Conservation (phyloP, 2,888 invertebrate genomes). For the Lithophane socia region DNA sequence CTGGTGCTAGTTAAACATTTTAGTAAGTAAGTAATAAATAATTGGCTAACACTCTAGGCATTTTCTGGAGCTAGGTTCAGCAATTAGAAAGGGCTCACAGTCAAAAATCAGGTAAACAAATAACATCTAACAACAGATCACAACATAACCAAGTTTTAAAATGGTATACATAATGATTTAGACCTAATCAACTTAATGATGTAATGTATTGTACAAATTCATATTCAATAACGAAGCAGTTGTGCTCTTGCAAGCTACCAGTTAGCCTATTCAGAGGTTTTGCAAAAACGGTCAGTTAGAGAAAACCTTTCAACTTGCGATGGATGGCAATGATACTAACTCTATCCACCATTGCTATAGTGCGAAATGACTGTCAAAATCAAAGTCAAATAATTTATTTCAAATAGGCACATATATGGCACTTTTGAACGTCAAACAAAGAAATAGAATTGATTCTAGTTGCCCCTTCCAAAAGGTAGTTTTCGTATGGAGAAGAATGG, state of each 20-base stretch:
- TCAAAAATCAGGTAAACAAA: not conserved
- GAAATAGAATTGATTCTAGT: too few relatives aligned
- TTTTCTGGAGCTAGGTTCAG: not conserved
- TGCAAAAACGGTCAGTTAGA: not conserved
- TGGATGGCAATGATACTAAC: not conserved
- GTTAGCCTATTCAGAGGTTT: not conserved
- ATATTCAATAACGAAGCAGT: not conserved
- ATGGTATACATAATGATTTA: not conserved
- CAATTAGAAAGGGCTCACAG: too few relatives aligned
- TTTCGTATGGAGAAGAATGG: too few relatives aligned
- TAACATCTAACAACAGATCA: not conserved
- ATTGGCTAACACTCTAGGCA: not conserved
- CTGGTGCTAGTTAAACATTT: not conserved
- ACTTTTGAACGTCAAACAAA: too few relatives aligned
- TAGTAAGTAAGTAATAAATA: slow-evolving; percentile 2
- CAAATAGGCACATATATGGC: too few relatives aligned
- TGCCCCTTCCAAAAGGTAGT: too few relatives aligned
- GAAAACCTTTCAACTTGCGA: not conserved
- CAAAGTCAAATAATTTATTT: too few relatives aligned
- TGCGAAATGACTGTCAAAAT: slow-evolving; percentile 11
- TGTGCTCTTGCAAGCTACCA: not conserved
- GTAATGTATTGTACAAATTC: not conserved
- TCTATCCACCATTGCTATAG: not conserved
- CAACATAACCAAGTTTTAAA: not conserved
- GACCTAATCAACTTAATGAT: not conserved